Base-by-base conservation (phyloP, 2,888 invertebrate genomes). In the Pandemis heparana region DNA sequence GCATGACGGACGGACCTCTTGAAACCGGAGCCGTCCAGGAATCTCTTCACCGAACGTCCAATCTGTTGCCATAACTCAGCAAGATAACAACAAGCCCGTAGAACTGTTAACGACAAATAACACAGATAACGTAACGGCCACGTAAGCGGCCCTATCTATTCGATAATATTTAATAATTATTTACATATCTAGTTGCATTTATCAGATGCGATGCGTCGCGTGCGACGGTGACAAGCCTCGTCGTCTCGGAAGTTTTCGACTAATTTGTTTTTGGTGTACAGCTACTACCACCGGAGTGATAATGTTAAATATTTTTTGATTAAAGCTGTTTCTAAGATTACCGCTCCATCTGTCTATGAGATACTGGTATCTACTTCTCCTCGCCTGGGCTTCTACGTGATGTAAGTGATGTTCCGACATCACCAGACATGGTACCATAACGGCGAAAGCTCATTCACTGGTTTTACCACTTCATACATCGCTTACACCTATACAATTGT, bases 151-250 rank as follows among this genome's bases (percentile, higher is more conserved):
- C 89, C 87, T 92, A 92, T 92, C 92, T 89, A 84, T 88, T 86
- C 85, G 91, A 92, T 92, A 90, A 91, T 92, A 92, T 92, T 93
- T 92, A 89, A 92, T 93, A 93, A 93, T 92, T 92, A 94, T 93
- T 92, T 90, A 92, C 89, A 89, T 88, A 85, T 74, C 70, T 74
- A 65, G 69, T 65, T 70, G 65, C 85, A 87, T 87, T 88, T 92
- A 94, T 93, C 94, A 87, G 93, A 94, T 92, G 87, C 74, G 83
- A 86, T 83, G 81, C 83, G 85, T 82, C 89, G 87, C 89, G 91
- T 89, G 89, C 88, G 84, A 79, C 75, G 80, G 79, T 83, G 86
- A 83, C 86, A 83, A 85, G 85, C 85, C 86, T 86, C 84, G 85
- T 85, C 83, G 82, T 73, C 69, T 71, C 81, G 78, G 82, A 81